A percentile compares a stretch with the other conserved stretches of the same genome.
phyloP scores from a whole-genome alignment of 2,797 vertebrate species.

The Amazona finschi region DNA sequence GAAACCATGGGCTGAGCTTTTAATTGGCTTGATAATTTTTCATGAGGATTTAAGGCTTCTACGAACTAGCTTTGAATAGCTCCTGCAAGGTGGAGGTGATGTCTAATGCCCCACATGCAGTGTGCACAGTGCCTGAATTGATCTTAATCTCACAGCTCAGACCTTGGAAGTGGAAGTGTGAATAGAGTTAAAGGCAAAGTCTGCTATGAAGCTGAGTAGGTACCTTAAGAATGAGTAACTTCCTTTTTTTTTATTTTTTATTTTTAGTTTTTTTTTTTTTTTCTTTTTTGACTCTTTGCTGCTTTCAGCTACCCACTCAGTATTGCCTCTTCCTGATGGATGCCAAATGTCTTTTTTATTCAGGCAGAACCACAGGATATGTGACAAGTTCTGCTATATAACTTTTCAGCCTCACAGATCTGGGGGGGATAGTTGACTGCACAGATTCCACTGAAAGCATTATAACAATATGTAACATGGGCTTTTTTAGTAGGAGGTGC shows the following conservation, averaged over 20 bases:
- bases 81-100: neutral
- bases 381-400: accelerated
- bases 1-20: neutral
- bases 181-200: neutral
- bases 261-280: neutral
- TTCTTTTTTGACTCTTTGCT: neutral
- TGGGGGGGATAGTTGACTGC: neutral
- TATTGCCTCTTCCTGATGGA: neutral
- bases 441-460: neutral
- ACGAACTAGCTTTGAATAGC: neutral
- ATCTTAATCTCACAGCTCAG: neutral
- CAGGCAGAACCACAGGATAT: neutral
- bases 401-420: neutral
- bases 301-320: neutral
- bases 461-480: neutral
- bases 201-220: neutral
- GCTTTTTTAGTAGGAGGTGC: neutral
- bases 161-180: neutral
- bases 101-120: neutral
- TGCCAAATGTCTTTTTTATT: neutral
- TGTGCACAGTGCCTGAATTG: neutral
- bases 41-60: neutral
- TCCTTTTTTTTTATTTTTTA: neutral
- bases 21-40: neutral
- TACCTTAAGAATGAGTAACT: neutral